Evolutionary conservation across 1,140 invertebrate species (phyloP), one percentile per base, ranked within the genome.

Genomic region (Campoletis sonorensis): DNA sequence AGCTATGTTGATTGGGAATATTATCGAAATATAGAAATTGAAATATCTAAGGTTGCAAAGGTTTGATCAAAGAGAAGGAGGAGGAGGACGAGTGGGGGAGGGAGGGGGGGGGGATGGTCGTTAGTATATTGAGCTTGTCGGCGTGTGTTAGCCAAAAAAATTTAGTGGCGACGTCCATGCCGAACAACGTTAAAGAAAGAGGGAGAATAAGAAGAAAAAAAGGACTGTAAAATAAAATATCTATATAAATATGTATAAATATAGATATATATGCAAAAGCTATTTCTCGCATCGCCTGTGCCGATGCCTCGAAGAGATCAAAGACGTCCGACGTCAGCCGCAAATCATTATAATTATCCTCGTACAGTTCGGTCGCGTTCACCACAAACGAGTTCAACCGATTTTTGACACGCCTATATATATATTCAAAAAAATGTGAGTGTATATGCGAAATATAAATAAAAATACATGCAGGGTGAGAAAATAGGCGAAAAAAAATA

Each of bases 271-370:
- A n/a, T n/a, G n/a, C n/a, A n/a, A n/a, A n/a, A n/a, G 37, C 23
- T 61, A 27, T 61, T 64, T 30, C 33, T 78, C 58, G 37, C 54
- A 78, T 78, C 58, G 75, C 58, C 75, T 30, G 27, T 16, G 18
- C 75, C 75, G 33, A 78, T 78, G 75, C 54, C 75, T 40, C 75
- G 54, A 68, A 64, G 54, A 78, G 75, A 78, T 78, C 75, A 78
- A 78, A 78, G 75, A 67, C 54, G 75, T 64, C 75, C 75, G 75
- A 64, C 75, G 75, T 78, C 75, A 78, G 75, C 75, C 54, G 75
- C 75, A 78, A 78, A 78, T 78, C 75, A 78, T 78, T 78, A 78
- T 78, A 78, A 78, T 78, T 78, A 78, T 78, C 51, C 75, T 78
- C 33, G 75, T 78, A 78, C 58, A 64, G 75, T 78, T 78, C 75